phyloP scores from a whole-genome alignment of 37 sponge, comb jelly and placozoan genomes.

The Agelas oroides region DNA sequence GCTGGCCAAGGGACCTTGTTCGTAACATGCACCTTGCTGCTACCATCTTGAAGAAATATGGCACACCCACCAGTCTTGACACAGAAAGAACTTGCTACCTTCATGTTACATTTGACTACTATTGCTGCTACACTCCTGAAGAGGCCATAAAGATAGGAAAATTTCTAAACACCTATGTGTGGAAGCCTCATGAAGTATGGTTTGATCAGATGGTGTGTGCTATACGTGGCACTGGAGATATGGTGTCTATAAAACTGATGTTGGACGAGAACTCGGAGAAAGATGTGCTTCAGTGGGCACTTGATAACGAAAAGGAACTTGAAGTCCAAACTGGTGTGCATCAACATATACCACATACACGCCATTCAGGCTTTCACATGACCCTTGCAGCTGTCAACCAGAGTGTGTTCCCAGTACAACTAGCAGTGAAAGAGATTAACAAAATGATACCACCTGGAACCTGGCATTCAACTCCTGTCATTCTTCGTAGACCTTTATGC shows the following conservation, averaged over 20 bases:
- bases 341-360: constrained; percentile 25
- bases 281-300: not conserved
- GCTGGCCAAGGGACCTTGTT: constrained; percentile 7
- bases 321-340: constrained; percentile 2
- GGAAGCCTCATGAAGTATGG: constrained; percentile 9
- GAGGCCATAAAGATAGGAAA: constrained; percentile 14
- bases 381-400: too few relatives aligned
- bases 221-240: constrained; percentile 20
- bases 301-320: constrained; percentile 1
- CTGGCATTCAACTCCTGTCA: constrained; percentile 1
- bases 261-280: not conserved
- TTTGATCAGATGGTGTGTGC: constrained; percentile 29
- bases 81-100: constrained; percentile 3
- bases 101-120: constrained; percentile 24
- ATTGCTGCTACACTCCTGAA: constrained; percentile 17
- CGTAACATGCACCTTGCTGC: constrained; percentile 11
- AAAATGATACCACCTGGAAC: constrained; percentile 8
- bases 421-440: constrained; percentile 26
- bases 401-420: too few relatives aligned
- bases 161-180: constrained; percentile 10
- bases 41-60: constrained; percentile 18
- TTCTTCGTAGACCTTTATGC: constrained; percentile 8
- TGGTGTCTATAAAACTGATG: constrained; percentile 24
- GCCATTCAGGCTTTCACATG: constrained; percentile 19
- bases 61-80: not conserved